Evolutionary conservation across 1,140 invertebrate species (phyloP).

Genomic region (Drosophila asahinai): DNA sequence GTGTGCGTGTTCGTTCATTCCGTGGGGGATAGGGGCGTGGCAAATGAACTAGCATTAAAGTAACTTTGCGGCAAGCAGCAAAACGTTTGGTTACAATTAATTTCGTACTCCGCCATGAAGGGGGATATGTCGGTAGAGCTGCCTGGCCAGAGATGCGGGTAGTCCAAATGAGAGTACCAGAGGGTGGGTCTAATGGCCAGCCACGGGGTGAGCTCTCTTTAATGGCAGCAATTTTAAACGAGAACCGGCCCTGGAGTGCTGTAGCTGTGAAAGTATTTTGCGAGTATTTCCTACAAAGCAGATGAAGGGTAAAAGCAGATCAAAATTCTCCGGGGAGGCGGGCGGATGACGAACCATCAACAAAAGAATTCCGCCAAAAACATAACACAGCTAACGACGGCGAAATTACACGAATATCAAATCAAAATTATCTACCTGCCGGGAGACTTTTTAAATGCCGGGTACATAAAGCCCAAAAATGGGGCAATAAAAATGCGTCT

Average conservation of each 20-base stretch:
- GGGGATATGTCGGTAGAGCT: conserved; percentile 1
- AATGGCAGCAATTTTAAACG: conserved; percentile 55
- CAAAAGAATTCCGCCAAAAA: conserved; percentile 21
- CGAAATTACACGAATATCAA: conserved; percentile 38
- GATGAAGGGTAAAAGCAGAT: conserved; percentile 29
- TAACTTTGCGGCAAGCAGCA: conserved; percentile 76
- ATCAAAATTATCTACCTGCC: conserved; percentile 48
- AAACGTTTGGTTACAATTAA: conserved; percentile 77
- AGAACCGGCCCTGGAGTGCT: conserved; percentile 34
- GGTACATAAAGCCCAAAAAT: conserved; percentile 24
- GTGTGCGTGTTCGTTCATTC: conserved; percentile 19
- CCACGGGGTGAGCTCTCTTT: conserved; percentile 18
- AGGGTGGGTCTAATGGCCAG: conserved; percentile 11
- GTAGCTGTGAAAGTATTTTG: conserved; percentile 37
- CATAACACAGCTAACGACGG: conserved; percentile 11
- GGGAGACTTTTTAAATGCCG: conserved; percentile 21
- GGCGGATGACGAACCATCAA: conserved; percentile 2
- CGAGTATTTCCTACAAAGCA: neutral
- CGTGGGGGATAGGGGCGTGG: conserved; percentile 51
- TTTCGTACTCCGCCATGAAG: conserved; percentile 53
- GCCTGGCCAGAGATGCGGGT: conserved; percentile 5
- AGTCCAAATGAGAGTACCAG: neutral
- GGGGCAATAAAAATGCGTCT: conserved; percentile 43
- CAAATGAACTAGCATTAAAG: conserved; percentile 76
- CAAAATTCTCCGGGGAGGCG: conserved; percentile 7